These are phyloP conservation scores for Galerucella pusilla DNA, from an alignment of 2,888 invertebrate genomes.

Conservation along the genomic window DNA sequence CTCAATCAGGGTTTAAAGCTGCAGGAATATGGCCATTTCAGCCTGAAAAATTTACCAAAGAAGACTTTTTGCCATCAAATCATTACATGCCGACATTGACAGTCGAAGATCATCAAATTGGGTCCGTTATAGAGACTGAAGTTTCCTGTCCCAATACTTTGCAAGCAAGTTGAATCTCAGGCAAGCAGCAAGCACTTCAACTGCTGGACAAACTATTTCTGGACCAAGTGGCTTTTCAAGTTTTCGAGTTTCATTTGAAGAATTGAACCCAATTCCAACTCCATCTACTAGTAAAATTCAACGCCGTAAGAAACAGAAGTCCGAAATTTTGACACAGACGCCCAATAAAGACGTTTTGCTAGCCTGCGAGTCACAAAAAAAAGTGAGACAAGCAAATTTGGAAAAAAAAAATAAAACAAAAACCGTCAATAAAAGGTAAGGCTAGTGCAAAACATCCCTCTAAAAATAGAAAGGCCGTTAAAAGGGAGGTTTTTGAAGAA, in stretches of 20 bases:
- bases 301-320: slow-evolving; percentile 14
- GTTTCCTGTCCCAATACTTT: not conserved
- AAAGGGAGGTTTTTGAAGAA: slow-evolving; percentile 23
- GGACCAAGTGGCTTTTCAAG: too few relatives aligned
- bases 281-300: slow-evolving; percentile 12
- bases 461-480: slow-evolving; percentile 23
- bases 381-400: not conserved
- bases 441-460: not conserved
- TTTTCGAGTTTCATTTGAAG: slow-evolving; percentile 5
- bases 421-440: slow-evolving; percentile 1
- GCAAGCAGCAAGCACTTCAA: too few relatives aligned
- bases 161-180: not conserved
- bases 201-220: too few relatives aligned
- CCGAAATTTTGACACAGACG: too few relatives aligned
- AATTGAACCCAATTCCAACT: slow-evolving; percentile 18
- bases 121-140: not conserved
- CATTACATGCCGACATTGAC: slow-evolving; percentile 2
- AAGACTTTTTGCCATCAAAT: slow-evolving; percentile 21
- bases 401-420: not conserved
- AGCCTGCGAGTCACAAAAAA: too few relatives aligned
- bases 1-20: slow-evolving; percentile 26
- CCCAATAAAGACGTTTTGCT: too few relatives aligned
- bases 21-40: slow-evolving; percentile 22
- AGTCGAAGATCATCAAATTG: not conserved
- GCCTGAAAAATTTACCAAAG: slow-evolving; percentile 10